phyloP scores from a whole-genome alignment of 2,113 vertebrate genomes.

The Toxotes chatareus region DNA sequence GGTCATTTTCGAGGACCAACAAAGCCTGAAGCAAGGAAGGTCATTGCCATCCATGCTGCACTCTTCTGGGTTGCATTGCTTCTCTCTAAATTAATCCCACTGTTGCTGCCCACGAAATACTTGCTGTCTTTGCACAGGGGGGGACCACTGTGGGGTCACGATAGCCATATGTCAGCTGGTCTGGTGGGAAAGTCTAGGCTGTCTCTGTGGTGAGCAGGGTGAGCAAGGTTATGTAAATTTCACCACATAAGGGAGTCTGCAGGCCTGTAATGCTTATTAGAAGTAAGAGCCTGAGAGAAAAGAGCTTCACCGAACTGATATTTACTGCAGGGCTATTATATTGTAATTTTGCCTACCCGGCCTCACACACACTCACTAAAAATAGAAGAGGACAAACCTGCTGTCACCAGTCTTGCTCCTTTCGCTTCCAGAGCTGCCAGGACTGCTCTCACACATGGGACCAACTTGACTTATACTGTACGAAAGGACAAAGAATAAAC shows the following conservation, averaged over 20 bases:
- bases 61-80: background rate
- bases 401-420: constrained; percentile 89
- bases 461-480: constrained; percentile 95
- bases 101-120: constrained; percentile 4
- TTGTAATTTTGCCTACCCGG: background rate
- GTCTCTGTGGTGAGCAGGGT: background rate
- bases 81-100: background rate
- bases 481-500: constrained; percentile 27
- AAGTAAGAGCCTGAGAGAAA: background rate
- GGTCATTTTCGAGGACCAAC: background rate
- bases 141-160: background rate
- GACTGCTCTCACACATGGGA: constrained; percentile 94
- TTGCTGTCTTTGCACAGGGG: background rate
- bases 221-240: constrained; percentile 5
- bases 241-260: background rate
- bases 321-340: too few species aligned
- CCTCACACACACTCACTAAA: background rate
- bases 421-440: constrained; percentile 86
- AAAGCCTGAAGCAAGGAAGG: background rate
- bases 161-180: background rate
- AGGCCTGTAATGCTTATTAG: background rate
- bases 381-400: constrained; percentile 82
- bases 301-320: background rate
- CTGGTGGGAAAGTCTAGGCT: background rate
- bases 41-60: background rate